Percentiles rank a stretch among this genome's conserved stretches.
Evolutionary conservation across 2,888 invertebrate genomes (phyloP).

Genomic region (Tenthredo scrophulariae): DNA sequence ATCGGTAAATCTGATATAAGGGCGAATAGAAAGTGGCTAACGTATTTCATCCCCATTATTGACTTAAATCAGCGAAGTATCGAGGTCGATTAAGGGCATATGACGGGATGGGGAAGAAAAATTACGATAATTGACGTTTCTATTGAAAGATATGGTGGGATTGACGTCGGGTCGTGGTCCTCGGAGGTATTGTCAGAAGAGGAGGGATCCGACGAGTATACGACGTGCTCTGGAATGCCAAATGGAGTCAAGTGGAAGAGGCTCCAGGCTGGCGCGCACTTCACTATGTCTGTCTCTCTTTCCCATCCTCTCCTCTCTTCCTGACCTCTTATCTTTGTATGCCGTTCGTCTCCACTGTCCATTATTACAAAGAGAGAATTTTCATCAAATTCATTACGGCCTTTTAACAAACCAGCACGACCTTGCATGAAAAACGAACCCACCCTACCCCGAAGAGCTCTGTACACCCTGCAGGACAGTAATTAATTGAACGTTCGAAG

Average conservation of each 20-base stretch:
- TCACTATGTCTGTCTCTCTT: not conserved
- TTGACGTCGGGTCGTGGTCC: slow-evolving; percentile 22
- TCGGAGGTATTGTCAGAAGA: not conserved
- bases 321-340: not conserved
- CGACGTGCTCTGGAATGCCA: slow-evolving; percentile 59
- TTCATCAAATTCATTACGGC: slow-evolving; percentile 37
- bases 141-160: slow-evolving; percentile 45
- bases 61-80: not conserved
- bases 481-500: slow-evolving; percentile 15
- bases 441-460: not conserved
- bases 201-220: not conserved
- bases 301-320: not conserved
- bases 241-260: slow-evolving; percentile 72
- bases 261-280: slow-evolving; percentile 63
- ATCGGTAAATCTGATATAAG: not conserved
- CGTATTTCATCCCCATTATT: not conserved
- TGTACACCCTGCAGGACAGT: not conserved
- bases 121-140: slow-evolving; percentile 38
- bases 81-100: slow-evolving; percentile 28
- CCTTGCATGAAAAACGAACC: not conserved
- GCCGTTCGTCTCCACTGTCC: not conserved
- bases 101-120: not conserved
- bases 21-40: not conserved
- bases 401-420: slow-evolving; percentile 3
- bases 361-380: slow-evolving; percentile 37